Conservation (phyloP, 2,888 invertebrate species). For the Syritta pipiens region DNA sequence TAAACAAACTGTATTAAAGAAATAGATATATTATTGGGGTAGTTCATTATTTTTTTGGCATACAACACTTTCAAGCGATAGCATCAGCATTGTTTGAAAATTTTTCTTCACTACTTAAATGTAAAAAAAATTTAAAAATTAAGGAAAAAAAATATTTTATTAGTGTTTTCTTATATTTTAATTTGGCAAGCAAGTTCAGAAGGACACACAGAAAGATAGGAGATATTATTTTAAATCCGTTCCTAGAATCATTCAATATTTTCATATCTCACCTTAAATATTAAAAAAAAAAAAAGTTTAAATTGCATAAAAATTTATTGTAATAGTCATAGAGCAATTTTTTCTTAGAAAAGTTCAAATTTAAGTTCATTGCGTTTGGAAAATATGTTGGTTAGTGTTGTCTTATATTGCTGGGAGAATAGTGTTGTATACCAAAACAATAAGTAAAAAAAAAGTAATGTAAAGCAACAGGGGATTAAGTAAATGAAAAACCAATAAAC, state of each 20-base stretch:
- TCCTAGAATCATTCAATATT: slow-evolving; percentile 36
- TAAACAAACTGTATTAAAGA: slow-evolving; percentile 20
- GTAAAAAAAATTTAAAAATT: slow-evolving; percentile 16
- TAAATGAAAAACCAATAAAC: background rate
- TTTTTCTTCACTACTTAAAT: slow-evolving; percentile 9
- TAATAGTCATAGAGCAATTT: slow-evolving; percentile 3
- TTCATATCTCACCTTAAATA: too few relatives aligned
- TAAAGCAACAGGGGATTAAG: background rate
- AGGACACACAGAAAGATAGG: slow-evolving; percentile 19
- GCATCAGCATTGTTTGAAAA: slow-evolving; percentile 40
- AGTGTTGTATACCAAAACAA: slow-evolving; percentile 58
- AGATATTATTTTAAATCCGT: slow-evolving; percentile 10
- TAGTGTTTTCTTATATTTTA: slow-evolving; percentile 10
- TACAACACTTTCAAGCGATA: slow-evolving; percentile 67
- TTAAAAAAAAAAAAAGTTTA: slow-evolving; percentile 5
- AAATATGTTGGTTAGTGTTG: too few relatives aligned
- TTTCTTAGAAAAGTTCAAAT: too few relatives aligned
- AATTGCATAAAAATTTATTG: too few relatives aligned
- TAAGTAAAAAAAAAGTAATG: background rate
- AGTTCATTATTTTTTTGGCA: slow-evolving; percentile 50
- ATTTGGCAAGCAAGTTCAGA: slow-evolving; percentile 46
- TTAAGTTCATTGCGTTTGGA: too few relatives aligned
- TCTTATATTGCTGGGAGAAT: slow-evolving; percentile 9
- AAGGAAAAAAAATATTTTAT: background rate
- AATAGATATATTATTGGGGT: slow-evolving; percentile 21